Conservation (phyloP, 2,113 vertebrate species). For the Sminthopsis crassicaudata region DNA sequence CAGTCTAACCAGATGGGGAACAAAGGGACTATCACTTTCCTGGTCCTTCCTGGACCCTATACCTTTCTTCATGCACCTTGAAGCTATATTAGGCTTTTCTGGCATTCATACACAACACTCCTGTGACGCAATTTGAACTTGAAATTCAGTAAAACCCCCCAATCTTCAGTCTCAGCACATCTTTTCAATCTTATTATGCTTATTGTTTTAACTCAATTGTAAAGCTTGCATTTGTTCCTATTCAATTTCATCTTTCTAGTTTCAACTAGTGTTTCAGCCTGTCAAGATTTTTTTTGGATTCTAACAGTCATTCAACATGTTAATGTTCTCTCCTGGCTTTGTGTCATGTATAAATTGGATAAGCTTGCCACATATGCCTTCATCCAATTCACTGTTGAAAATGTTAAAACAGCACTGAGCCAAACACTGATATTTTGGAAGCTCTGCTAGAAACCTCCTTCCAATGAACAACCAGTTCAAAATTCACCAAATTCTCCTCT, state of each 20-base stretch:
- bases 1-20: neutral
- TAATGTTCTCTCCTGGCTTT: neutral
- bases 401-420: neutral
- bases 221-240: neutral
- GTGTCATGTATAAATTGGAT: neutral
- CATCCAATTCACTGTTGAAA: neutral
- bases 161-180: neutral
- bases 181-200: neutral
- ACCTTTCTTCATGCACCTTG: neutral
- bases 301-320: slow-evolving; percentile 2
- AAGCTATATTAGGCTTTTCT: neutral
- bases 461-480: neutral
- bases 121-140: neutral
- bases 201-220: neutral
- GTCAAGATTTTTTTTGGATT: neutral
- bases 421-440: neutral
- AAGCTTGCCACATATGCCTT: neutral
- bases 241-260: neutral
- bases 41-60: neutral
- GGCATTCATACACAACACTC: neutral
- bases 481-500: neutral
- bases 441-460: neutral
- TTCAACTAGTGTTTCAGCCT: neutral
- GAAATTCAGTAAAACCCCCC: neutral
- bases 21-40: neutral